phyloP scores from a whole-genome alignment of 2,888 invertebrate genomes.

The Mythimna pallens region DNA sequence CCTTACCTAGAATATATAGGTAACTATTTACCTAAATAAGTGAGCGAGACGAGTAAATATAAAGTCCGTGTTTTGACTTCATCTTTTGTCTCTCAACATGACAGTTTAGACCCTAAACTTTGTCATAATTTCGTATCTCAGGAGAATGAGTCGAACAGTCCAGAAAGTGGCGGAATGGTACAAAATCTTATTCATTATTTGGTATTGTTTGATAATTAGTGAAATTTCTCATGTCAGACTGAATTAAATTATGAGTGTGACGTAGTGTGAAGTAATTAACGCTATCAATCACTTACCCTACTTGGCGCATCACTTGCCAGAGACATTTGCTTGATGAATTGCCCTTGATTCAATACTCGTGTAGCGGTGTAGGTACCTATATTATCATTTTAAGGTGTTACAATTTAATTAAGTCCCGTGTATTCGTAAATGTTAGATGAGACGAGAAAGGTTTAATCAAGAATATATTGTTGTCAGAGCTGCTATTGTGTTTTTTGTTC shows the following conservation, averaged over 20 bases:
- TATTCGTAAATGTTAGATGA: conserved; percentile 19
- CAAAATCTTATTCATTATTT: neutral
- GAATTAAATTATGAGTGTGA: conserved; percentile 39
- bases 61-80: neutral
- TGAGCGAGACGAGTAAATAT: conserved; percentile 3
- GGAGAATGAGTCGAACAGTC: neutral
- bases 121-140: conserved; percentile 9
- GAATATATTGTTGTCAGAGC: neutral
- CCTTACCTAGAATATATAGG: neutral
- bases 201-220: conserved; percentile 9
- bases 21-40: neutral
- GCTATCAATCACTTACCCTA: conserved; percentile 74
- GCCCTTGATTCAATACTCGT: conserved; percentile 55
- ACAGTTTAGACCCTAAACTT: conserved; percentile 28
- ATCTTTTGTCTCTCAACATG: conserved; percentile 5
- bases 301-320: conserved; percentile 70
- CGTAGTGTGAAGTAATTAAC: conserved; percentile 68
- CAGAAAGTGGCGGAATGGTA: neutral
- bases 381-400: conserved; percentile 24
- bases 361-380: neutral
- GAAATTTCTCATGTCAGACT: conserved; percentile 31
- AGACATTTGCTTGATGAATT: conserved; percentile 74
- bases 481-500: neutral
- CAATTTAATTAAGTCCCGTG: conserved; percentile 22
- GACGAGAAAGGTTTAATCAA: neutral